These are phyloP conservation scores for Eilema depressum DNA, from an alignment of 2,888 invertebrate species.

Conservation along the genomic window DNA sequence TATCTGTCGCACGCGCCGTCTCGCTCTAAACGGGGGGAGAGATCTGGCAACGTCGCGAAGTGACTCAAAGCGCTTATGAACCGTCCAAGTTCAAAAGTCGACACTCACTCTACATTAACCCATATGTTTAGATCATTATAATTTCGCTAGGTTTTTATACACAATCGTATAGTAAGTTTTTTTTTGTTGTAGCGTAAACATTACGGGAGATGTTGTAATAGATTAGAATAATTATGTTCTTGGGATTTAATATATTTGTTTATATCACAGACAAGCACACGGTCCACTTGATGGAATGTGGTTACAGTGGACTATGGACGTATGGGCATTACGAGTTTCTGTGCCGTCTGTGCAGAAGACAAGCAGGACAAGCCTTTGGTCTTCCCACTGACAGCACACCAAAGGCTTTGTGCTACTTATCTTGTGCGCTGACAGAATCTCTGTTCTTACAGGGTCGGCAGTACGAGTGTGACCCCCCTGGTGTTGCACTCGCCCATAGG, in stretches of 20 bases:
- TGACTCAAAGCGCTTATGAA: constrained; percentile 47
- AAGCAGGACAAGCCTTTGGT: too few relatives aligned
- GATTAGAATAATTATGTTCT: constrained; percentile 13
- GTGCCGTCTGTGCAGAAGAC: too few relatives aligned
- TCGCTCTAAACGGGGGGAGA: constrained; percentile 62
- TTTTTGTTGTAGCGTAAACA: constrained; percentile 58
- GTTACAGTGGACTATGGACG: too few relatives aligned
- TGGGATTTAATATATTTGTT: neutral
- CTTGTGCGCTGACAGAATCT: too few relatives aligned
- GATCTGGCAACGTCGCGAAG: constrained; percentile 69
- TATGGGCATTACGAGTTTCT: too few relatives aligned
- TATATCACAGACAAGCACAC: too few relatives aligned
- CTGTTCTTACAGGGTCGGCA: too few relatives aligned
- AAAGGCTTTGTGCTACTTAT: too few relatives aligned
- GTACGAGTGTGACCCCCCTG: too few relatives aligned
- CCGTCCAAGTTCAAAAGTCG: constrained; percentile 50
- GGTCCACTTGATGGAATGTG: too few relatives aligned
- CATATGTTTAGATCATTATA: constrained; percentile 21
- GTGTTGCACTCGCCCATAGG: too few relatives aligned
- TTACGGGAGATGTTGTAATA: constrained; percentile 28
- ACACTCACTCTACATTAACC: constrained; percentile 4
- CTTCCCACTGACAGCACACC: too few relatives aligned
- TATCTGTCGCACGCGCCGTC: constrained; percentile 47
- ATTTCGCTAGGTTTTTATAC: constrained; percentile 41
- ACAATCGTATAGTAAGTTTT: constrained; percentile 51